These are phyloP conservation scores for Odobenus rosmarus DNA, from an alignment of 2,113 vertebrate species.

Conservation along the genomic window DNA sequence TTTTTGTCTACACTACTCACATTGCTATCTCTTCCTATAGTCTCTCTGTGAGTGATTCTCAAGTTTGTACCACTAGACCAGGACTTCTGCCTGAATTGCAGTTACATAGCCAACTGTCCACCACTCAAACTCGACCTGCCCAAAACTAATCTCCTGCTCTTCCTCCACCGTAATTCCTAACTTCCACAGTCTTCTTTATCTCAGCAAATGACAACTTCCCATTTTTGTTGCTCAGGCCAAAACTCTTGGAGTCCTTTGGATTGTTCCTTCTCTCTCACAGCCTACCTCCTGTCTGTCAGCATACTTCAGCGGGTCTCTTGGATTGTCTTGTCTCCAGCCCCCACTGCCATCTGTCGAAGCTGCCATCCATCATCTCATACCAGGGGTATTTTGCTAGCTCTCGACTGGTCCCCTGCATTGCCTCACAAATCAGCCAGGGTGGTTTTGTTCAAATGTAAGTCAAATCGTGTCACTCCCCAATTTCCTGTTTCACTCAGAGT, in stretches of 20 bases:
- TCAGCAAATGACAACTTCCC: neutral
- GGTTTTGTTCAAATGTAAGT: neutral
- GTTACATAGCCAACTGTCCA: neutral
- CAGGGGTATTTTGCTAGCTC: neutral
- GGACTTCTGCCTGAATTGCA: neutral
- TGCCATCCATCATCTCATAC: no score
- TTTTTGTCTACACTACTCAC: neutral
- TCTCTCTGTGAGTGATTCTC: neutral
- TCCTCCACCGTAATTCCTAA: neutral
- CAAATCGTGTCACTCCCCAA: neutral
- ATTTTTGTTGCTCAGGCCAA: neutral
- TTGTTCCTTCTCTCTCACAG: neutral
- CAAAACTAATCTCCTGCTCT: neutral
- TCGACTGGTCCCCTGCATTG: neutral
- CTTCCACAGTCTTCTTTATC: neutral
- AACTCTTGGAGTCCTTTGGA: neutral
- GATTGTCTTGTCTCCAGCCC: neutral
- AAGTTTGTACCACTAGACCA: neutral
- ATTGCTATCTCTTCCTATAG: neutral
- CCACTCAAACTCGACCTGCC: neutral
- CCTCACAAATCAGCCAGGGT: neutral
- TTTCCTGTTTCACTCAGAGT: neutral
- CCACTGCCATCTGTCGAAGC: neutral
- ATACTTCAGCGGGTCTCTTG: neutral
- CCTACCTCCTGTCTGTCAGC: neutral